Base-by-base conservation (phyloP, 1,140 invertebrate species). In the Penaeus chinensis region DNA sequence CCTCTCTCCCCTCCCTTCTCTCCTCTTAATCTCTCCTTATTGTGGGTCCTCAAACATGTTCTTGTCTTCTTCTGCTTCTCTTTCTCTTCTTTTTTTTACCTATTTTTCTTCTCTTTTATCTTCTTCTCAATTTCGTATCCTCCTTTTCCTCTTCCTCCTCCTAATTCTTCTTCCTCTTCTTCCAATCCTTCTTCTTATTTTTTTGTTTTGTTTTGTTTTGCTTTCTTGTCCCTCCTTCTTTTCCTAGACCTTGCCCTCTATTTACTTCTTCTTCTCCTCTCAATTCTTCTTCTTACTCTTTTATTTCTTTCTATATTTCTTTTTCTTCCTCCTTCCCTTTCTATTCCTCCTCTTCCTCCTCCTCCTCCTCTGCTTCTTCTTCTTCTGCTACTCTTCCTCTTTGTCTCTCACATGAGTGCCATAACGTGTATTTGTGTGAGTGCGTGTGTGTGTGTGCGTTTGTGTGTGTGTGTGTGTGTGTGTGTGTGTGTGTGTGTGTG, bases 401-500 rank as follows among this genome's bases (percentile, higher is more conserved):
- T 54, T 77, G 37, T 77, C 76, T 77, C 60, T 54, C 60, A 82
- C 32, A 66, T 61, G 32, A 27, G 24, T 32, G 66, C 18, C 32
- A 65, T 63, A 13, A 81, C 4, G 60, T 63, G 62, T 27, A 32
- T 37, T 63, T 22, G 62, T 60, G 62, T 60, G 62, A n/a, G 62
- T 19, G n/a, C n/a, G n/a, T n/a, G 8, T 71, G 32, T n/a, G n/a
- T 71, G 32, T n/a, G n/a, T 71, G 32, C 8, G n/a, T 71, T 11
- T 71, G n/a, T 71, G 32, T 71, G n/a, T 71, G n/a, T 71, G n/a
- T 71, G n/a, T 71, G n/a, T 71, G n/a, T n/a, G n/a, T 71, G n/a
- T 71, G n/a, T 71, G n/a, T 71, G n/a, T 71, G n/a, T 71, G n/a
- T 71, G n/a, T 71, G n/a, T 71, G n/a, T 71, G n/a, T 71, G 32